phyloP scores from a whole-genome alignment of 1,140 invertebrate genomes.

The Aplysia californica region DNA sequence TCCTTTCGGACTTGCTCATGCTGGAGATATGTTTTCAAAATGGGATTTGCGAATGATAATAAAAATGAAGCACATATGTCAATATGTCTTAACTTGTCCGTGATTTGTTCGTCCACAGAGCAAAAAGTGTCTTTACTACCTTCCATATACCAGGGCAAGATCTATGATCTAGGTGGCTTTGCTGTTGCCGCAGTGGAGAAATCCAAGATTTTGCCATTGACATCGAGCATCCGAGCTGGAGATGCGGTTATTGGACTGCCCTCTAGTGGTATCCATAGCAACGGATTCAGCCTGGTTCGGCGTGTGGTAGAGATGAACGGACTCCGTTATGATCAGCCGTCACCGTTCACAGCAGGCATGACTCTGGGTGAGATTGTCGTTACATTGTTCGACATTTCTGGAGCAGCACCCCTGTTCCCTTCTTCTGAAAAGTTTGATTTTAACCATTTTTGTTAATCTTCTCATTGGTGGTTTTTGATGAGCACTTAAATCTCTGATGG shows the following conservation, averaged over 20 bases:
- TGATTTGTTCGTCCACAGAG: slow-evolving; percentile 72
- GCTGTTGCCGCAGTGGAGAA: slow-evolving; percentile 91
- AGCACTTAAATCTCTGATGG: too few species aligned
- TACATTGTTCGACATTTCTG: too few species aligned
- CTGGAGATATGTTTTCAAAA: too few species aligned
- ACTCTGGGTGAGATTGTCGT: slow-evolving; percentile 71
- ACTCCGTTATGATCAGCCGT: slow-evolving; percentile 75
- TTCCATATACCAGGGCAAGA: slow-evolving; percentile 84
- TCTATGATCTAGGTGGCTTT: slow-evolving; percentile 97
- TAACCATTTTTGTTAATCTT: too few species aligned
- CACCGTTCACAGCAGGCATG: slow-evolving; percentile 79
- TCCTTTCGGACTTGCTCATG: too few species aligned
- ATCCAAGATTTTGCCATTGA: slow-evolving; percentile 78
- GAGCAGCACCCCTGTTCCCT: too few species aligned
- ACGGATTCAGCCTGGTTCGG: slow-evolving; percentile 94
- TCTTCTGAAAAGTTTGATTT: too few species aligned
- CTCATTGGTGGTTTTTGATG: too few species aligned
- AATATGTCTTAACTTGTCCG: neutral
- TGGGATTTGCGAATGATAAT: too few species aligned
- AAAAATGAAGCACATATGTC: too few species aligned
- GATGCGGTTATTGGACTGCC: slow-evolving; percentile 89
- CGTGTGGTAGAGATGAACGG: slow-evolving; percentile 81
- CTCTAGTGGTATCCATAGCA: slow-evolving; percentile 91
- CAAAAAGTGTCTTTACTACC: slow-evolving; percentile 98
- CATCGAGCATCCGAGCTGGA: slow-evolving; percentile 76